Evolutionary conservation across 2,888 invertebrate species (phyloP).

Genomic region (Hydraecia micacea): DNA sequence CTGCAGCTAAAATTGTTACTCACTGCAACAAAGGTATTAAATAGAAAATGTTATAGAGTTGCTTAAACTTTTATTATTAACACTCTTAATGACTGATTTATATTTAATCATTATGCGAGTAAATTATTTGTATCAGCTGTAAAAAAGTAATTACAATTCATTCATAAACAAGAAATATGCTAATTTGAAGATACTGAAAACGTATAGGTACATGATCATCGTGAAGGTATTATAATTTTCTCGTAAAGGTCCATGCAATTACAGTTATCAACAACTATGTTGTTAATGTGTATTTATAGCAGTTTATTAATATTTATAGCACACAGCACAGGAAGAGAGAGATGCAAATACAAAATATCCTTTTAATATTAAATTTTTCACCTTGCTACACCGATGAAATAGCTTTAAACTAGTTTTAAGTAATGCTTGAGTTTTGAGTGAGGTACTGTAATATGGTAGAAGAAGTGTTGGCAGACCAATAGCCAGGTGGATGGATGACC

Average conservation of each 20-base stretch:
- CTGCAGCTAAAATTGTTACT: background rate
- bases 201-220: background rate
- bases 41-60: background rate
- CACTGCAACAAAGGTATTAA: background rate
- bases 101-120: background rate
- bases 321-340: constrained; percentile 22
- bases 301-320: constrained; percentile 17
- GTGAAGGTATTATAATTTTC: background rate
- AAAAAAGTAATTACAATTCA: background rate
- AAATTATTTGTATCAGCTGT: background rate
- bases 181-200: background rate
- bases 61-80: no score
- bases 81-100: no score
- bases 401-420: background rate
- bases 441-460: background rate
- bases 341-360: background rate
- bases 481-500: background rate
- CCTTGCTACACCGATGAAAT: background rate
- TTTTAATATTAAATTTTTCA: background rate
- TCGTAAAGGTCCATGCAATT: constrained; percentile 18
- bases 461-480: background rate
- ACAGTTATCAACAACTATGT: constrained; percentile 23
- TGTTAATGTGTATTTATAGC: constrained; percentile 26
- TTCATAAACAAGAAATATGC: background rate
- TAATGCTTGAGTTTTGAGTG: background rate